Base-by-base conservation (phyloP, 2,797 vertebrate species). In the Enteromius unitaeniatus region DNA sequence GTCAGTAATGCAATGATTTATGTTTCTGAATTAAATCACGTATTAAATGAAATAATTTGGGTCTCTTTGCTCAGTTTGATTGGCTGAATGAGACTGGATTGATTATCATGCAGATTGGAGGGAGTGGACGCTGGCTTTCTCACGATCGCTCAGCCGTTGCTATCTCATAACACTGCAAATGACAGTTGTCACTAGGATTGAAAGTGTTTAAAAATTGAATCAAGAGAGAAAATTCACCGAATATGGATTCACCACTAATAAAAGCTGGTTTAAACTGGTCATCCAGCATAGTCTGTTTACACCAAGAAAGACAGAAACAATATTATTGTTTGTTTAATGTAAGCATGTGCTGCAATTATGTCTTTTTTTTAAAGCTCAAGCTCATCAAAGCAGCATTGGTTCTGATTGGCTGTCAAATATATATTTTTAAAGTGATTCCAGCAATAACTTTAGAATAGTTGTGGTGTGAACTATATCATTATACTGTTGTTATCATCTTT, bases 41-140 rank as follows among this genome's bases (percentile, higher is more conserved):
- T 88, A 92, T 91, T 92, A 93, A 93, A 94, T 93, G 89, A 93
- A 93, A 91, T 91, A 85, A 88, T 86, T 92, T 88, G 87, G 81
- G 64, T 90, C 91, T 83, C 89, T 93, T 85, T 88, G 53, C 88
- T 45, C 89, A 79, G 90, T 83, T 85, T 93, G 92, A 93, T 93
- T 93, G 92, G 87, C 91, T 92, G 89, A 83, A 81, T 86, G 3
- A 85, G 87, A 84, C 91, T 83, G 89, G 92, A 93, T 91, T 90
- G 91, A 94, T 93, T 90, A 85, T 76, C 53, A 88, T 86, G 90
- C 88, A 87, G 86, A 88, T 92, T 90, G 91, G 77, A 86, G 88
- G 68, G 77, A 87, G 89, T 90, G 90, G 89, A 90, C 88, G 88
- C 87, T 83, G 78, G 82, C 89, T 90, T 90, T 93, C 89, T 90